Percentiles rank a stretch among this genome's conserved stretches.
Evolutionary conservation across 2,113 vertebrate genomes (phyloP).

Genomic region (Chauna torquata): DNA sequence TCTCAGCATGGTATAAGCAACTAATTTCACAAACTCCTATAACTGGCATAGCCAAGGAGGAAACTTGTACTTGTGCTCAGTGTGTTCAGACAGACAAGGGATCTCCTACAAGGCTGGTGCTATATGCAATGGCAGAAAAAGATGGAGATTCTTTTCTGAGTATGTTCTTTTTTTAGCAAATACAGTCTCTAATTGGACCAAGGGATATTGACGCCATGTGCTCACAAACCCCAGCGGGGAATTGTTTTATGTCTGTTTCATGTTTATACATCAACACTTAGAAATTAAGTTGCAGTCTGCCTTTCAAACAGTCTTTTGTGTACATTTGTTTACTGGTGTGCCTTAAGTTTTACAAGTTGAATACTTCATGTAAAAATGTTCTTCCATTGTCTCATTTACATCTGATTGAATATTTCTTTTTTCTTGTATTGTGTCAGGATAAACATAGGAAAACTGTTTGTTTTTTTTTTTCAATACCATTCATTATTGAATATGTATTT

Average conservation of each 20-base stretch:
- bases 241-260: not conserved
- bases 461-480: not conserved
- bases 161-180: not conserved
- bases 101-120: not conserved
- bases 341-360: not conserved
- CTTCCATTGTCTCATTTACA: not conserved
- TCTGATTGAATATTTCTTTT: not conserved
- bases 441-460: not conserved
- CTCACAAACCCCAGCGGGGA: not conserved
- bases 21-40: not conserved
- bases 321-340: not conserved
- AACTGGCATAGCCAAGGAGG: not conserved
- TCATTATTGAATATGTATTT: not conserved
- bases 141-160: not conserved
- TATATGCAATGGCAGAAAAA: not conserved
- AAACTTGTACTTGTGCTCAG: not conserved
- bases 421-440: not conserved
- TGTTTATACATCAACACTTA: rapidly evolving
- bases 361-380: not conserved
- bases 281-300: not conserved
- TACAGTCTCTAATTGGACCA: rapidly evolving
- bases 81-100: not conserved
- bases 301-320: not conserved
- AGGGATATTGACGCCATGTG: not conserved
- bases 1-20: not conserved